These are phyloP conservation scores for Fistularia commersonii DNA, from an alignment of 2,797 vertebrate genomes.

Conservation along the genomic window DNA sequence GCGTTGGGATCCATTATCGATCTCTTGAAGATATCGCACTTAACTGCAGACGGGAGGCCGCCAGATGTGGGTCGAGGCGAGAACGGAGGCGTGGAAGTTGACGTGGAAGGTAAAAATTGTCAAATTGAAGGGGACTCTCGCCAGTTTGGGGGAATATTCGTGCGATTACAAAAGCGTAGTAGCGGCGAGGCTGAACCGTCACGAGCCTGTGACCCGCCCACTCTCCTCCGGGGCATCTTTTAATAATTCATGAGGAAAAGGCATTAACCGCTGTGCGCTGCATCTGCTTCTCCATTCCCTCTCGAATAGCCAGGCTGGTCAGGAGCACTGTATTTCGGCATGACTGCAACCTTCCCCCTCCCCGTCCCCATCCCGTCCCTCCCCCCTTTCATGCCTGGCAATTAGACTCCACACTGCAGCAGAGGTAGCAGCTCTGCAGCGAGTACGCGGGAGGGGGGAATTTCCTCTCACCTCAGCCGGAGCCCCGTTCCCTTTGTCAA, in stretches of 20 bases:
- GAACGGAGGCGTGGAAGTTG: constrained; percentile 22
- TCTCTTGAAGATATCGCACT: constrained; percentile 43
- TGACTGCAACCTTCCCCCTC: constrained; percentile 58
- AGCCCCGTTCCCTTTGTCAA: constrained; percentile 36
- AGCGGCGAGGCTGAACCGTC: constrained; percentile 25
- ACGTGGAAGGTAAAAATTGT: constrained; percentile 29
- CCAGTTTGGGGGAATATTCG: not conserved
- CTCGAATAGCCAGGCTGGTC: constrained; percentile 33
- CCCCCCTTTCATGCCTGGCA: constrained; percentile 55
- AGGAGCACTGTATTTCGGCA: constrained; percentile 61
- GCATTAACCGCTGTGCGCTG: constrained; percentile 49
- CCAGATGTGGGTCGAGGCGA: constrained; percentile 35
- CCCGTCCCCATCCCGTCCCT: constrained; percentile 29
- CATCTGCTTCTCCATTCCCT: constrained; percentile 30
- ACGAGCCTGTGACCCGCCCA: constrained; percentile 31
- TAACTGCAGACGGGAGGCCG: constrained; percentile 32
- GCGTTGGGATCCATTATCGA: constrained; percentile 50
- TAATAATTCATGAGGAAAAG: constrained; percentile 66
- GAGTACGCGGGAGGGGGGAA: constrained; percentile 32
- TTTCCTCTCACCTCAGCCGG: constrained; percentile 32
- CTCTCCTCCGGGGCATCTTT: constrained; percentile 50
- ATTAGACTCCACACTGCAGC: constrained; percentile 68
- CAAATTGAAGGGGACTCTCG: not conserved
- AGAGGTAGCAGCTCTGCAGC: constrained; percentile 54
- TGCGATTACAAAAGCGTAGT: constrained; percentile 21